Base-by-base conservation (phyloP, 2,797 vertebrate species). In the Notoglanidium macrostoma region DNA sequence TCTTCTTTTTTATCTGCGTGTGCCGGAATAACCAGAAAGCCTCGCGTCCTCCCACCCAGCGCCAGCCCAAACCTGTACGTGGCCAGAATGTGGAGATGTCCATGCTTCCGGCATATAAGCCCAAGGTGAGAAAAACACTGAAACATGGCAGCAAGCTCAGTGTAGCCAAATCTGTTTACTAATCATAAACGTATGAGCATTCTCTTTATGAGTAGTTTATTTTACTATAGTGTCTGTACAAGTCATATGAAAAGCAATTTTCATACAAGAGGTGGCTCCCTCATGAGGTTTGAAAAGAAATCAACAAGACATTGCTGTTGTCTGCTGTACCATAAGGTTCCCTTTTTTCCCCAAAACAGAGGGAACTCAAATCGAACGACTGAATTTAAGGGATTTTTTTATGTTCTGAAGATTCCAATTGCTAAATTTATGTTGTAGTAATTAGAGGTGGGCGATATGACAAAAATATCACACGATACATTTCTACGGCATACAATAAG, bases 31-130 rank as follows among this genome's bases (percentile, higher is more conserved):
- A 97, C 90, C 98, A 99, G 94, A 99, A 99, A 94, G 94, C 97
- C 0, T 93, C 98, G 0, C 96, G 96, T 1, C 97, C 98, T 0
- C 97, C 97, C 0, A 95, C 95, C 0, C 97, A 97, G 12, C 95
- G 97, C 17, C 98, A 98, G 86, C 98, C 98, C 0, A 99, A 99
- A 63, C 97, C 97, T 0, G 98, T 99, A 8, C 93, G 98, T 7
- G 98, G 98, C 0, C 98, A 99, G 86, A 99, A 99, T 0, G 98
- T 99, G 1, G 98, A 99, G 96, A 99, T 99, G 98, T 99, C 98
- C 1, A 99, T 99, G 98, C 96, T 99, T 89, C 96, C 95, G 0
- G 95, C 97, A 0, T 99, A 99, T 89, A 99, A 99, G 90, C 97
- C 98, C 57, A 99, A 99, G 97, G 98, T 97, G 92, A 92, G 86